Evolutionary conservation across 37 sponge, comb jelly and placozoan genomes (phyloP), one percentile per base, ranked within the genome.

Genomic region (Amphimedon queenslandica): DNA sequence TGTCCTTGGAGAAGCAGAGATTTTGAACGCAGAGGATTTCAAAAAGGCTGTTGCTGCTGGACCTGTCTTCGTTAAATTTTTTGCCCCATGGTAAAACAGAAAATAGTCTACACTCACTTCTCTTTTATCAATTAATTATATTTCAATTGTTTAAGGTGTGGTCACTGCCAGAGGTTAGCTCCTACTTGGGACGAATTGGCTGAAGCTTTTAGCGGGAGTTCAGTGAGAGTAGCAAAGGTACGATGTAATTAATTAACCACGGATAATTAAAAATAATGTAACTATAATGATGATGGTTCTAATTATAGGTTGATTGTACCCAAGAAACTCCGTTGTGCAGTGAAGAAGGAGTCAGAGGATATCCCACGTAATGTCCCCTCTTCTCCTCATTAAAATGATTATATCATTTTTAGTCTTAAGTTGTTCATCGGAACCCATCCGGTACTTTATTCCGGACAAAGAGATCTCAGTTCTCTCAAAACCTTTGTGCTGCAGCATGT

Each of bases 351-450:
- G 83, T 82, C 40, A 67, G 55, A 8, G 76, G 76, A 21, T 82
- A 82, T 34, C 83, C 83, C 21, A 82, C 83, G 83, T 82, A n/a
- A n/a, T n/a, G n/a, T n/a, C n/a, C n/a, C n/a, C 61, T 60, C 61
- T n/a, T 25, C 5, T n/a, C 27, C 61, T 60, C 61, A n/a, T 60
- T 6, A n/a, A n/a, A 6, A 6, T 60, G 61, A 25, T 60, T 60
- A 60, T 25, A 6, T 60, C 27, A 25, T 60, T 3, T 37, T 4
- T 38, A 82, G 83, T n/a, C 64, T 82, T 63, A 82, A 82, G 64
- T 58, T 75, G 70, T 82, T 75, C 40, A 8, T 31, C 25, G 71
- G 55, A 34, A 39, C 13, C 0, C 33, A 69, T 0, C 67, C 47
- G 55, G 27, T 1, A 11, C 41, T 37, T 20, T 75, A 82, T 42